These are phyloP conservation scores for Andricus curvator DNA, from an alignment of 2,888 invertebrate species.

Conservation along the genomic window DNA sequence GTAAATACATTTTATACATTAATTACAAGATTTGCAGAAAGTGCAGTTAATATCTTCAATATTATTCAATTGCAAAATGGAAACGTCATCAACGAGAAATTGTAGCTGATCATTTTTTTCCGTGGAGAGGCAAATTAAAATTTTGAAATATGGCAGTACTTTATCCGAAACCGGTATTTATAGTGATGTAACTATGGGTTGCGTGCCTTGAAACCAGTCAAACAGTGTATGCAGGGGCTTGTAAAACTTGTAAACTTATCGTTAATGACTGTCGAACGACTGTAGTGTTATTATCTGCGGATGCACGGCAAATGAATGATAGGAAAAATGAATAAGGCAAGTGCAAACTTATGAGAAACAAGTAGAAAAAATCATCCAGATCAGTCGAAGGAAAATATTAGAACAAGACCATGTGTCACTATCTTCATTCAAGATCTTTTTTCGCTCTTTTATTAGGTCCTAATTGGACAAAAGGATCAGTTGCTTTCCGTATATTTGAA, in stretches of 20 bases:
- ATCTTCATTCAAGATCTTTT: no score
- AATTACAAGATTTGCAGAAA: neutral
- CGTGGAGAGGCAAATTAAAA: conserved; percentile 52
- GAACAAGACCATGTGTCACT: no score
- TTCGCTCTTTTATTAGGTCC: no score
- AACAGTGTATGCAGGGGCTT: conserved; percentile 49
- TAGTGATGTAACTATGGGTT: conserved; percentile 56
- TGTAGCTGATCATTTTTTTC: neutral
- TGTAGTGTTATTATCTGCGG: conserved; percentile 46
- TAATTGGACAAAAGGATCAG: no score
- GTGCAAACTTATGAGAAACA: no score
- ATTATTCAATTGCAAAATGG: neutral
- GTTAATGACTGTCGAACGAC: conserved; percentile 56
- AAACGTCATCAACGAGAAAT: conserved; percentile 19
- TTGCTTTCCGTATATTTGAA: neutral
- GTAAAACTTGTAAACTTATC: conserved; percentile 59
- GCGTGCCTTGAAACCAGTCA: conserved; percentile 50
- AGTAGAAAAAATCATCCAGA: no score
- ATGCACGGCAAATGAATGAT: conserved; percentile 41
- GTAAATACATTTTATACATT: neutral
- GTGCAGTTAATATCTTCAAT: neutral
- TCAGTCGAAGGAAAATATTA: no score
- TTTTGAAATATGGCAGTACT: conserved; percentile 53
- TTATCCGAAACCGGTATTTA: conserved; percentile 49
- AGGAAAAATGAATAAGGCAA: neutral